phyloP scores from a whole-genome alignment of 2,113 vertebrate species.

The Rhodinocichla rosea region DNA sequence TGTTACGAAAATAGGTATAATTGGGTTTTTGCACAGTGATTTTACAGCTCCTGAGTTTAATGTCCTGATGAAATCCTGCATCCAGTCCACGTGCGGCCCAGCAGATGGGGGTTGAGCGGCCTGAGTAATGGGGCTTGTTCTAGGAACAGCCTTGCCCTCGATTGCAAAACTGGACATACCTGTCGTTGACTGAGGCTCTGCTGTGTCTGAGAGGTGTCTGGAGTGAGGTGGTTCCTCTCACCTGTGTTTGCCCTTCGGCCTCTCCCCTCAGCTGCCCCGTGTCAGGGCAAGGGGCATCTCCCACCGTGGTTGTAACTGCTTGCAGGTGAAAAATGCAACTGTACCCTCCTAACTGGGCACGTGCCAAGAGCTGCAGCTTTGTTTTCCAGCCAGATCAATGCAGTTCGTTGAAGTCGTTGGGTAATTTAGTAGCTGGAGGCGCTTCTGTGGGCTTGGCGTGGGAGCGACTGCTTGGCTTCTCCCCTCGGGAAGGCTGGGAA shows the following conservation, averaged over 20 bases:
- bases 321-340: not conserved
- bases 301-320: not conserved
- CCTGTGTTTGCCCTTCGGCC: not conserved
- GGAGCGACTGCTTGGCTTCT: not conserved
- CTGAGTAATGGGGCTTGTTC: not conserved
- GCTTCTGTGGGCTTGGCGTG: not conserved
- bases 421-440: not conserved
- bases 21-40: slow-evolving; percentile 36
- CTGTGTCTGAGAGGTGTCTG: not conserved
- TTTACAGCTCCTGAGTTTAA: slow-evolving; percentile 17
- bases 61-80: slow-evolving; percentile 25
- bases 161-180: not conserved
- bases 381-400: not conserved
- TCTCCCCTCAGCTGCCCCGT: rapidly evolving
- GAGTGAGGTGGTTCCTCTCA: not conserved
- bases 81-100: not conserved
- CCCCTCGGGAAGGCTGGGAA: not conserved
- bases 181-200: not conserved
- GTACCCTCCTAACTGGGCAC: not conserved
- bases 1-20: slow-evolving; percentile 53
- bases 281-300: not conserved
- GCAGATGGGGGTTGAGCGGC: not conserved
- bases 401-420: not conserved
- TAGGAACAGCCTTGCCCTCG: not conserved
- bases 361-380: not conserved